Percentiles rank a stretch among this genome's conserved stretches.
Conservation (phyloP, 2,113 vertebrate species). For the Chitala chitala region DNA sequence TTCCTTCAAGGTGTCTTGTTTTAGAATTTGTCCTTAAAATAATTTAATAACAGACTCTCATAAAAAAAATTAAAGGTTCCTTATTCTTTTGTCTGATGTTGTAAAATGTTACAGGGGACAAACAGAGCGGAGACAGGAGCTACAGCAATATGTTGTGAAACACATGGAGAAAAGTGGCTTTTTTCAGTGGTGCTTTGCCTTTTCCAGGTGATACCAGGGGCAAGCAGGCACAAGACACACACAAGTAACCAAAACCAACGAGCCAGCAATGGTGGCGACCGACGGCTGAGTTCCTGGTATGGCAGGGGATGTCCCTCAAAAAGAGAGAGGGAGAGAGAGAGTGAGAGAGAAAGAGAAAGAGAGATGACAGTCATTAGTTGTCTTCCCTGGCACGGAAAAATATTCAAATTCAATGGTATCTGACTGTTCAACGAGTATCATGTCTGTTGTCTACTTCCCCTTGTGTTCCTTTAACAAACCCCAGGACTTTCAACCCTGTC, state of each 20-base stretch:
- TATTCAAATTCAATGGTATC: constrained; percentile 8
- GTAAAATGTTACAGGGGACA: too few relatives aligned
- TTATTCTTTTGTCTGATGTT: too few relatives aligned
- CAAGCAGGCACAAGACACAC: neutral
- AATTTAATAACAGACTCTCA: too few relatives aligned
- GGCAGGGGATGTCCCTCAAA: constrained; percentile 9
- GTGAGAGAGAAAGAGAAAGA: neutral
- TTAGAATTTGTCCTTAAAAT: too few relatives aligned
- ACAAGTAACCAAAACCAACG: neutral
- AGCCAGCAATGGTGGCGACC: neutral
- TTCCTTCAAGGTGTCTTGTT: too few relatives aligned
- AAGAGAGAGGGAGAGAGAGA: neutral
- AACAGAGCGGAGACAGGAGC: too few relatives aligned
- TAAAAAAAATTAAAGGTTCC: too few relatives aligned
- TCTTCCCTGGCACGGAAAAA: constrained; percentile 17
- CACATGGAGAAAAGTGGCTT: too few relatives aligned
- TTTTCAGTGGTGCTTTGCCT: too few relatives aligned
- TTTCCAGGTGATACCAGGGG: too few relatives aligned
- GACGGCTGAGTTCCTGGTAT: neutral
- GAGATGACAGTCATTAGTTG: neutral
- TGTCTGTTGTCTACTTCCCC: neutral
- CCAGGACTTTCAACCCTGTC: neutral
- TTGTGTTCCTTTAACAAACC: neutral
- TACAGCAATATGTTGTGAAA: too few relatives aligned
- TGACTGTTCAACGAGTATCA: neutral